Evolutionary conservation across 2,113 vertebrate species (phyloP).

Genomic region (Loxodonta africana): DNA sequence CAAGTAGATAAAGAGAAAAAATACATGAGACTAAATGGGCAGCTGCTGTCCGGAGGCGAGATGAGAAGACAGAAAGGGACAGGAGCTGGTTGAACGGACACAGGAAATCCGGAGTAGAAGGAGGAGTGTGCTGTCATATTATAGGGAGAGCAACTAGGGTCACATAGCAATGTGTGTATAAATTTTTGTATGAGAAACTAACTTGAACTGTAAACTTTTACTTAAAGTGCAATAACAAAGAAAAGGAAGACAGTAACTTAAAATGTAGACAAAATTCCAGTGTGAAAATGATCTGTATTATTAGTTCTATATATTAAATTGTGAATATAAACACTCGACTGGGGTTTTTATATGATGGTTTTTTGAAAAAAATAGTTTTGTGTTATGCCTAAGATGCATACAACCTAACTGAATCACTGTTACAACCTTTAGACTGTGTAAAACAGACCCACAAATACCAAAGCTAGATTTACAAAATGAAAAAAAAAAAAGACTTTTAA

Average conservation of each 20-base stretch:
- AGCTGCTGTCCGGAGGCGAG: too few species aligned
- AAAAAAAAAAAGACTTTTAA: neutral
- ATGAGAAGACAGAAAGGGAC: too few species aligned
- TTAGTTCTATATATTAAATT: neutral
- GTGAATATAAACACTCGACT: neutral
- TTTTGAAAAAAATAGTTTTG: neutral
- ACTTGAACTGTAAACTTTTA: too few species aligned
- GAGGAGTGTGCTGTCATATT: too few species aligned
- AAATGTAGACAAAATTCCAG: neutral
- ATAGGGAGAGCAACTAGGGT: too few species aligned
- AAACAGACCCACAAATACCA: neutral
- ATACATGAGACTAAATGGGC: too few species aligned
- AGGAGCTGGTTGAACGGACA: too few species aligned
- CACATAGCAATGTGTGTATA: too few species aligned
- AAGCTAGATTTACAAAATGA: neutral
- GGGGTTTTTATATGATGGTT: neutral
- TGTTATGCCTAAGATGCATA: neutral
- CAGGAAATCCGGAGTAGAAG: too few species aligned
- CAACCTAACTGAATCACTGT: neutral
- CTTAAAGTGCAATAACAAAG: too few species aligned
- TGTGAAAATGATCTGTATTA: neutral
- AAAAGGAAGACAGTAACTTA: neutral
- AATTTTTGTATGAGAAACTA: too few species aligned
- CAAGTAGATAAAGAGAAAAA: too few species aligned
- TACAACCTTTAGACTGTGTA: neutral